A percentile compares a stretch with the other conserved stretches of the same genome.
Conservation (phyloP, 2,113 vertebrate species). For the Camarhynchus parvulus region DNA sequence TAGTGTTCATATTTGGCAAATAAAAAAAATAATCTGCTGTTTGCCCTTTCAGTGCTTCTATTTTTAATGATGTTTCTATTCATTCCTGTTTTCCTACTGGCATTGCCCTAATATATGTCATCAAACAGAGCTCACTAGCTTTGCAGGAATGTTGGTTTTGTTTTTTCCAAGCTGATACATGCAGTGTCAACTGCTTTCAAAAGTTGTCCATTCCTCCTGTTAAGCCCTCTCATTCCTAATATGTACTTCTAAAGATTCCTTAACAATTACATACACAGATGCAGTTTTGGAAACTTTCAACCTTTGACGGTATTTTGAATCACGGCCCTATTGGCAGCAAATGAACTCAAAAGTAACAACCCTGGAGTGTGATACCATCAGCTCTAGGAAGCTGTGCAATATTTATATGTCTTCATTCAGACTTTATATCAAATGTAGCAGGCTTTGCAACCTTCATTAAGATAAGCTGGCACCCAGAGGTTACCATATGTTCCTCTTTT, state of each 20-base stretch:
- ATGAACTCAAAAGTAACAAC: slow-evolving; percentile 46
- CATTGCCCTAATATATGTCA: neutral
- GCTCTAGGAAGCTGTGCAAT: slow-evolving; percentile 65
- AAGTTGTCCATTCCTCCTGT: neutral
- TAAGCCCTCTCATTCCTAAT: slow-evolving; percentile 36
- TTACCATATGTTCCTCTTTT: slow-evolving; percentile 72
- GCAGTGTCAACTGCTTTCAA: slow-evolving; percentile 8
- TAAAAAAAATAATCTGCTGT: neutral
- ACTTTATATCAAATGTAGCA: slow-evolving; percentile 66
- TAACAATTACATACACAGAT: slow-evolving; percentile 62
- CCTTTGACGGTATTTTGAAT: slow-evolving; percentile 67
- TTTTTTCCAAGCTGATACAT: neutral
- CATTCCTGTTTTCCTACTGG: neutral
- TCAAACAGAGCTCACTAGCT: neutral
- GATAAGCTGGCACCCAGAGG: slow-evolving; percentile 70
- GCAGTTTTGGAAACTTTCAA: slow-evolving; percentile 65
- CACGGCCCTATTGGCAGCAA: slow-evolving; percentile 36
- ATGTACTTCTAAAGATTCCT: slow-evolving; percentile 53
- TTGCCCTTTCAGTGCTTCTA: slow-evolving; percentile 3
- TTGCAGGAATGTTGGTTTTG: neutral
- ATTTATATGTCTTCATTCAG: slow-evolving; percentile 70
- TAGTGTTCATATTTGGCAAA: neutral
- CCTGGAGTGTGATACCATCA: slow-evolving; percentile 50
- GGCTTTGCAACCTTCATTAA: slow-evolving; percentile 73
- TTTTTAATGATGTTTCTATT: slow-evolving; percentile 46